Evolutionary conservation across 2,113 vertebrate genomes (phyloP).

Genomic region (Arenaria interpres): DNA sequence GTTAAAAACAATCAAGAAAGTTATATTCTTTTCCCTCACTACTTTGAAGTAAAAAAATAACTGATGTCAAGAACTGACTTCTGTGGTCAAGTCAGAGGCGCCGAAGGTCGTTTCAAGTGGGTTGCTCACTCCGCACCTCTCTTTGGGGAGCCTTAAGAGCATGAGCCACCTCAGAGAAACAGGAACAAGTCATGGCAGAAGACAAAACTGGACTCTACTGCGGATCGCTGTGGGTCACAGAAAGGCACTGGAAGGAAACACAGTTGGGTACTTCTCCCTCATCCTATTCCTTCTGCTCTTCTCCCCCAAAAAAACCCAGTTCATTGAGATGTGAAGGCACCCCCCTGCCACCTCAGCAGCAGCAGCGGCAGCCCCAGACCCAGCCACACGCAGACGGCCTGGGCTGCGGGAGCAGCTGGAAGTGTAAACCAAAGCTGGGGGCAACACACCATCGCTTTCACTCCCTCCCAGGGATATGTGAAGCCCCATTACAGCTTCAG

Average conservation of each 20-base stretch:
- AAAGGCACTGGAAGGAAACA: not conserved
- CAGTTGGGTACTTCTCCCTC: not conserved
- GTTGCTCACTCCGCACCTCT: not conserved
- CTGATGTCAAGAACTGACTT: not conserved
- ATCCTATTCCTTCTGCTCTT: not conserved
- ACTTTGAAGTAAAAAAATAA: not conserved
- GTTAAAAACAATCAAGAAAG: not conserved
- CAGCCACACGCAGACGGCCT: fast-evolving
- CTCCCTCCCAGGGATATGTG: fast-evolving
- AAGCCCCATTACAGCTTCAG: not conserved
- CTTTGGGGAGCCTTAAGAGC: not conserved
- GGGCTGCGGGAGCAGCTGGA: not conserved
- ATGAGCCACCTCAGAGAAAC: not conserved
- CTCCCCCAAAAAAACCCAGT: not conserved
- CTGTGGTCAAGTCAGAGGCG: not conserved
- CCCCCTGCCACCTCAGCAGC: not conserved
- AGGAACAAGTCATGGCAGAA: not conserved
- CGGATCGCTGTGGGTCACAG: not conserved
- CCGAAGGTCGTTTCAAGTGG: not conserved
- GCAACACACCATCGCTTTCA: not conserved
- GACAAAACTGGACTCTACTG: not conserved
- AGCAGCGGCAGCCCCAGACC: not conserved
- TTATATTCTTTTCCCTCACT: not conserved
- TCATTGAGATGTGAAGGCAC: not conserved
- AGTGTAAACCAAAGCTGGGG: not conserved